Base-by-base conservation (phyloP, 2,888 invertebrate genomes). In the Torymus tubicola region DNA sequence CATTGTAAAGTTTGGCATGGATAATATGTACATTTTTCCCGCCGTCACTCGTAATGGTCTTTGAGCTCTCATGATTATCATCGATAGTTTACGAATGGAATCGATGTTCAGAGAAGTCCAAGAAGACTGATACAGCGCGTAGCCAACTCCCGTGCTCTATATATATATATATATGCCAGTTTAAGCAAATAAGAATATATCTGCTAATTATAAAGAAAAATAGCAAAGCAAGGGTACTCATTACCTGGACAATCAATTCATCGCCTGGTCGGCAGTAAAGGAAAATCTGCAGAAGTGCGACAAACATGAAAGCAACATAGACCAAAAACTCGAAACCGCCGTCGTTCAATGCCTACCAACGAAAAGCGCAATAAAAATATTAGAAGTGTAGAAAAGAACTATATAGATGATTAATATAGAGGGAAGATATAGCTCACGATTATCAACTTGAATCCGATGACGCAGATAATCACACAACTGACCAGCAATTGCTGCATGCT, bases 381-480 rank as follows among this genome's bases (percentile, higher is more conserved):
- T 31, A 31, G 31, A 5, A 5, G 31, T 31, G 2, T 31, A 31
- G 3, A 8, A 10, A 61, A 24, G 52, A 60, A 11, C 24, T 4
- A 42, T 53, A 13, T 14, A 61, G 21, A 21, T n/a, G n/a, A 61
- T 3, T 13, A 16, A 31, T 60, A 42, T 3, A 42, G 2, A 13
- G 12, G 31, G 61, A 14, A 2, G 14, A n/a, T n/a, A n/a, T 73
- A 67, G 16, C 81, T 74, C 52, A 84, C 83, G 12, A 80, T 71
- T 21, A 87, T 85, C 71, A 84, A 81, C 75, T 85, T 83, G 83
- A 85, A 85, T 80, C 85, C 87, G 85, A 88, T 88, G 83, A 87
- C 83, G 87, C 87, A 84, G 83, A 87, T 86, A 85, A 87, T 85
- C 83, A 86, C 83, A 84, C 85, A 83, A 83, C 85, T 84, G 68